Base-by-base conservation (phyloP, 2,888 invertebrate species). In the Eupithecia subfuscata region DNA sequence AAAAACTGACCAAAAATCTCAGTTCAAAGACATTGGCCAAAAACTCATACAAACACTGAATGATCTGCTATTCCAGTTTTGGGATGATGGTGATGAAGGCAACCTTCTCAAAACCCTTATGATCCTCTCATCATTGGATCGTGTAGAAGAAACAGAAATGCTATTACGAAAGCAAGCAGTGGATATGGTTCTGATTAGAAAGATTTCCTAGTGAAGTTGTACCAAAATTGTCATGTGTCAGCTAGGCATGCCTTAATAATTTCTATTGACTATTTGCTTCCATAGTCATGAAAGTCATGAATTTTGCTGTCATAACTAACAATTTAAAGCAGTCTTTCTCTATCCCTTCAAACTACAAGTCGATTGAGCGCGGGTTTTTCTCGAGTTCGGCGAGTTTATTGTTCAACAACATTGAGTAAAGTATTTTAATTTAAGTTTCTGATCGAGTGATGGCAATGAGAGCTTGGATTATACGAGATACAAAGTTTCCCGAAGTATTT, bases 81-180 rank as follows among this genome's bases (percentile, higher is more conserved):
- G 96, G 86, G 95, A 95, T 84, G 92, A 93, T 69, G 91, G 88
- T 82, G 92, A 95, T 84, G 92, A 93, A 80, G 95, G 95, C n/a
- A 95, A 96, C 73, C 87, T 96, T 40, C 91, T 96, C 3, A 94
- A 95, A 84, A 96, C 96, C 80, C 90, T 97, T 60, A 89, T 95
- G 80, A 95, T 95, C 82, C 94, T 97, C 80, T 93, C 96, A 11
- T 96, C 96, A 45, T 95, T 98, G 79, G 96, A 96, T 84, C 96
- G 96, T 88, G 96, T 96, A 71, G 85, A 88, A 1, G 96, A 97
- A 84, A 97, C 97, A 0, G 98, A 98, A 90, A 92, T 95, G 75
- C 94, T 97, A 5, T 96, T 98, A 82, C 95, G 96, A 79, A 95
- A 96, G 80, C 95, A 96, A 87, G 95, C 97, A 11, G 95, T 98